Evolutionary conservation across 2,888 invertebrate genomes (phyloP), one percentile per base, ranked within the genome.

Genomic region (Tuberolachnus salignus): DNA sequence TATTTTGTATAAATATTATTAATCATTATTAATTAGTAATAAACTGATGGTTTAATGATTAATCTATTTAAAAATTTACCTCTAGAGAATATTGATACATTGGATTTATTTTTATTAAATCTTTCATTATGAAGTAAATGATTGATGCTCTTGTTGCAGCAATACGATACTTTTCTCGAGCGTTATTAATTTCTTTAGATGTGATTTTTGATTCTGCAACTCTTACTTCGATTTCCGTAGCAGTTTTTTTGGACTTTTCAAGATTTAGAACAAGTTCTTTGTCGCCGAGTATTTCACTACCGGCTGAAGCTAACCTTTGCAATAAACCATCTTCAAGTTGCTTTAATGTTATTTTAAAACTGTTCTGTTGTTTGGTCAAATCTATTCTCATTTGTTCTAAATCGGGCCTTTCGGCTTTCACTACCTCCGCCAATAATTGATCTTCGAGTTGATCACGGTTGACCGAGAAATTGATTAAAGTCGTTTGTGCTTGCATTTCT

Each of bases 1-100:
- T n/a, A n/a, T n/a, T n/a, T 34, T 34, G 34, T 4, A 34, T 34
- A 34, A 34, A 34, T 34, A 34, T n/a, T n/a, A 34, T 4, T 34
- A 34, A 34, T 4, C 6, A 34, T 34, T 34, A 34, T 34, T 34
- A 34, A 34, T 34, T 34, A 34, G 34, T 6, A 34, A 34, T 34
- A 34, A 34, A 34, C 34, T 34, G 6, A 34, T 34, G 6, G 6
- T 6, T 34, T 4, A 26, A 14, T 8, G 16, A 59, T 26, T 26
- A 49, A 11, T 10, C 13, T 21, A 10, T 55, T 78, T 66, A 23
- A 66, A 1, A 80, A 49, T 26, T 69, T 82, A 88, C 88, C 86
- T 97, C 97, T 80, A 97, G 86, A 0, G 97, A 97, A 87, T 97
- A 97, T 86, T 97, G 96, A 86, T 98, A 98, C 85, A 98, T 94